Evolutionary conservation across 2,888 invertebrate species (phyloP), one percentile per base, ranked within the genome.

Genomic region (Callosobruchus maculatus): DNA sequence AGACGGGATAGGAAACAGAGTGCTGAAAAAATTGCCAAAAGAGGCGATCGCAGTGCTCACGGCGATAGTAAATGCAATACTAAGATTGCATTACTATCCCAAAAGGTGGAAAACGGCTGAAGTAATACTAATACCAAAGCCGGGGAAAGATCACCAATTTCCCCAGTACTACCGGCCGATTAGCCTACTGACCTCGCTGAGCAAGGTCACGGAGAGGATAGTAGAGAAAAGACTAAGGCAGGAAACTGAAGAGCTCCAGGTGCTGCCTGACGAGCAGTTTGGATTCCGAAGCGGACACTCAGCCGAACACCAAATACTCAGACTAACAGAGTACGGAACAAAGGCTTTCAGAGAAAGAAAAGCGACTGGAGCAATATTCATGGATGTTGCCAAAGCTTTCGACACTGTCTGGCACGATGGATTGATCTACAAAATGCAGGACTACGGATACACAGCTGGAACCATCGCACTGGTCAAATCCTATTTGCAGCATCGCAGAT

Each of bases 61-160:
- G 5, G 71, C 67, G 30, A 68, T 74, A 70, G 73, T 71, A 0
- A 75, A 74, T 21, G 75, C 68, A 0, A 74, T 74, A 1, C 22
- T 74, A 0, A 70, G 71, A 30, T 66, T 74, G 9, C 20, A 21
- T 0, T n/a, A 71, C 18, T 75, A 74, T 67, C 74, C 74, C 0
- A 18, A 20, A 1, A 26, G 2, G 0, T 74, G 70, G 66, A 75
- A 74, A 68, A 72, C 22, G 2, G 69, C 72, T n/a, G 21, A 20
- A 4, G 68, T 67, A 2, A 67, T 67, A 2, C 2, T 67, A 9
- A 67, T 67, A 2, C n/a, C 20, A 21, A 67, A 67, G 21, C 20
- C 68, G n/a, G 21, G 68, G 68, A n/a, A 67, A 67, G 21, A 67
- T 21, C 68, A 2, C 4, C 2, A 4, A 20, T 67, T 67, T 9